Conservation (phyloP, 2,888 invertebrate species). For the Athalia rosae region DNA sequence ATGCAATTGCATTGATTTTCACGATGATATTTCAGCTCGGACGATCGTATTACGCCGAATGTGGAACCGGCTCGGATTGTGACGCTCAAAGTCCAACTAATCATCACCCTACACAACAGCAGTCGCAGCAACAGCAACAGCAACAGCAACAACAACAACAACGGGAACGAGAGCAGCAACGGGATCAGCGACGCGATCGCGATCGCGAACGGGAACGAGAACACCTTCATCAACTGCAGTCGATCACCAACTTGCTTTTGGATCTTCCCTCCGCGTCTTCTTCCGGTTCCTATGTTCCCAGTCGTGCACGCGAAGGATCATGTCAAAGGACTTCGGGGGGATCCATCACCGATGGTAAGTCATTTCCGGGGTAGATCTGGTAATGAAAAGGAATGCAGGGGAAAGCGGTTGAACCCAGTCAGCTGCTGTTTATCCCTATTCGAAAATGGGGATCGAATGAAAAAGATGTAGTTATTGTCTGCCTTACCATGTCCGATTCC, state of each 20-base stretch:
- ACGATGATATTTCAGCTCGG: conserved; percentile 54
- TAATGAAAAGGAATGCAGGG: conserved; percentile 15
- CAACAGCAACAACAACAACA: conserved; percentile 20
- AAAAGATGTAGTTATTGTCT: conserved; percentile 1
- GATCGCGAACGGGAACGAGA: conserved; percentile 56
- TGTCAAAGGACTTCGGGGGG: conserved; percentile 23
- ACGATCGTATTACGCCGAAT: conserved; percentile 59
- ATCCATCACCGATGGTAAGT: conserved; percentile 43
- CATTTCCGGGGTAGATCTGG: neutral
- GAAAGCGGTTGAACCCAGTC: neutral
- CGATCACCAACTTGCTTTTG: conserved; percentile 63
- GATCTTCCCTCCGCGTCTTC: conserved; percentile 57
- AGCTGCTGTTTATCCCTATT: conserved; percentile 7
- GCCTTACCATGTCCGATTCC: conserved; percentile 39
- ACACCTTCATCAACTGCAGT: conserved; percentile 58
- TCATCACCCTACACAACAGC: conserved; percentile 44
- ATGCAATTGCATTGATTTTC: neutral
- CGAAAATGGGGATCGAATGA: conserved; percentile 23
- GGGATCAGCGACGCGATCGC: conserved; percentile 47
- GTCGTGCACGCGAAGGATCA: conserved; percentile 32
- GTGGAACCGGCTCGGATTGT: conserved; percentile 50
- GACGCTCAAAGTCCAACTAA: conserved; percentile 52
- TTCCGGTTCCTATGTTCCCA: conserved; percentile 35
- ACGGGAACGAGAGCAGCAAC: conserved; percentile 24
- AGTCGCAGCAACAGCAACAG: conserved; percentile 19